phyloP scores from a whole-genome alignment of 2,113 vertebrate species.

The Patagioenas fasciata region DNA sequence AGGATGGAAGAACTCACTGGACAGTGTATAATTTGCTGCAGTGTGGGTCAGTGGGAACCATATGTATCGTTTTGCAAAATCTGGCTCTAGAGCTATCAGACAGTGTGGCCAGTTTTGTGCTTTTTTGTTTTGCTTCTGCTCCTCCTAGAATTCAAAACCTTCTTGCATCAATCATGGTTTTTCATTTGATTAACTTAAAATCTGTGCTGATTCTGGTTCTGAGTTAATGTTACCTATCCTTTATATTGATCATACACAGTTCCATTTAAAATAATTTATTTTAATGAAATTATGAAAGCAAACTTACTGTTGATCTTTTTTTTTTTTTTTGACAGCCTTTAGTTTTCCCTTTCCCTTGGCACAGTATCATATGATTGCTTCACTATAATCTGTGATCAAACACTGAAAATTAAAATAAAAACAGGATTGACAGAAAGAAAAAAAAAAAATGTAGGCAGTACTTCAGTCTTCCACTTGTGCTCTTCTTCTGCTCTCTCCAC shows the following conservation, averaged over 20 bases:
- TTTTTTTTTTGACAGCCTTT: neutral
- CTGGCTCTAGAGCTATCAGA: neutral
- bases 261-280: neutral
- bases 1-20: neutral
- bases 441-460: neutral
- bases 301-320: neutral
- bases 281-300: neutral
- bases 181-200: neutral
- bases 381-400: neutral
- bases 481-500: slow-evolving; percentile 3
- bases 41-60: neutral
- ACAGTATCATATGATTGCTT: neutral
- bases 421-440: neutral
- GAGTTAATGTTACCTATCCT: neutral
- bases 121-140: neutral
- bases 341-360: neutral
- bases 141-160: neutral
- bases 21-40: neutral
- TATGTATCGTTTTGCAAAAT: neutral
- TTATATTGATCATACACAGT: neutral
- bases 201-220: neutral
- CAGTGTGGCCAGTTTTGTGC: fast-evolving
- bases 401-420: neutral
- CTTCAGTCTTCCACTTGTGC: neutral
- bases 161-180: neutral